These are phyloP conservation scores for Caenorhabditis wallacei DNA, from an alignment of 2,888 invertebrate genomes.

Conservation along the genomic window DNA sequence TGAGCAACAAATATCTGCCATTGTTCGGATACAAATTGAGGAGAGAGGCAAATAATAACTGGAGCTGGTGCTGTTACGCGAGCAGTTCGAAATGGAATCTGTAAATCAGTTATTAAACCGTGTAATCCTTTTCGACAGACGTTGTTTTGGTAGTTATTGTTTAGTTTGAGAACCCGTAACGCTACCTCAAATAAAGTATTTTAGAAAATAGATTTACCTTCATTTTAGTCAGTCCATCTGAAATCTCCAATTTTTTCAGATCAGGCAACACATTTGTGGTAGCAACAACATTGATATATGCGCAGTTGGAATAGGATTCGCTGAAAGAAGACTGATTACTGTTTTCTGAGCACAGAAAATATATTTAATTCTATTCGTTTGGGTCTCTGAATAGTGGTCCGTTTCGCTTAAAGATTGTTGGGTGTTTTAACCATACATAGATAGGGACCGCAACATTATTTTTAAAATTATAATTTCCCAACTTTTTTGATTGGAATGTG, in stretches of 20 bases:
- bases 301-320: conserved; percentile 24
- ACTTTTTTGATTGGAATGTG: too few species aligned
- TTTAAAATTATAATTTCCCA: too few species aligned
- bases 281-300: conserved; percentile 17
- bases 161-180: too few species aligned
- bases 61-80: conserved; percentile 19
- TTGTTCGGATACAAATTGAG: conserved; percentile 39
- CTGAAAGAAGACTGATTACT: conserved; percentile 6
- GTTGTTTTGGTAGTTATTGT: too few species aligned
- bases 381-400: too few species aligned
- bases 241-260: conserved; percentile 5
- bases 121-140: too few species aligned
- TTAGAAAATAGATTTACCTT: too few species aligned
- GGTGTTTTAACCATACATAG: too few species aligned
- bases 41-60: conserved; percentile 41
- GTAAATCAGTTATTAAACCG: background rate
- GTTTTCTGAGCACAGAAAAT: background rate
- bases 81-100: conserved; percentile 31
- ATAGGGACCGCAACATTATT: too few species aligned
- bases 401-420: too few species aligned
- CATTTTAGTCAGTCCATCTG: background rate
- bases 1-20: conserved; percentile 41
- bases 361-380: too few species aligned
- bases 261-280: background rate
- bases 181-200: too few species aligned